A percentile compares a stretch with the other conserved stretches of the same genome.
Conservation (phyloP, 2,888 invertebrate species). For the Napeogenes inachia region DNA sequence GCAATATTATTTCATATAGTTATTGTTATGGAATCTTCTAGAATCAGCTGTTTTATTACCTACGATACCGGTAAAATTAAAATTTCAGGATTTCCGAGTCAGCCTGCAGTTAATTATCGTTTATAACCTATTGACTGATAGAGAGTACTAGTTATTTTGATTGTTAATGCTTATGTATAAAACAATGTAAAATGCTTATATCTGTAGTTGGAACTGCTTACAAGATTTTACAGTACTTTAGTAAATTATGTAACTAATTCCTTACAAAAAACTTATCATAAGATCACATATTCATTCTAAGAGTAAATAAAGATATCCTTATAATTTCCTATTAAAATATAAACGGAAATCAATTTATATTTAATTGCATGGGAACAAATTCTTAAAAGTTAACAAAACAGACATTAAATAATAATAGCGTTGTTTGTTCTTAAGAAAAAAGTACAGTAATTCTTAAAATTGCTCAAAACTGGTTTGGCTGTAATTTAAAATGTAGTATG, state of each 20-base stretch:
- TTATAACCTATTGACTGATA: background rate
- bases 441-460: conserved; percentile 8
- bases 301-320: no score
- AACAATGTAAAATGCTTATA: background rate
- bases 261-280: no score
- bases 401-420: background rate
- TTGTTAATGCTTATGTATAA: background rate
- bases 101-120: background rate
- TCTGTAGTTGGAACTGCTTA: no score
- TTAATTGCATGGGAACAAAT: background rate
- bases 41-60: conserved; percentile 60
- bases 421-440: background rate
- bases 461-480: conserved; percentile 21
- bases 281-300: no score
- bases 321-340: no score
- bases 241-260: no score
- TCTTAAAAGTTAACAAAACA: background rate
- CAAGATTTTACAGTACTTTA: no score
- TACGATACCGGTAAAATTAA: conserved; percentile 24
- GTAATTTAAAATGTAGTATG: conserved; percentile 16
- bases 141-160: background rate
- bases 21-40: conserved; percentile 53
- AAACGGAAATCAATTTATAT: background rate
- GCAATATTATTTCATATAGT: conserved; percentile 8
- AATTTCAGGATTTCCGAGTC: background rate